Evolutionary conservation across 2,113 vertebrate genomes (phyloP).

Genomic region (Falco punctatus): DNA sequence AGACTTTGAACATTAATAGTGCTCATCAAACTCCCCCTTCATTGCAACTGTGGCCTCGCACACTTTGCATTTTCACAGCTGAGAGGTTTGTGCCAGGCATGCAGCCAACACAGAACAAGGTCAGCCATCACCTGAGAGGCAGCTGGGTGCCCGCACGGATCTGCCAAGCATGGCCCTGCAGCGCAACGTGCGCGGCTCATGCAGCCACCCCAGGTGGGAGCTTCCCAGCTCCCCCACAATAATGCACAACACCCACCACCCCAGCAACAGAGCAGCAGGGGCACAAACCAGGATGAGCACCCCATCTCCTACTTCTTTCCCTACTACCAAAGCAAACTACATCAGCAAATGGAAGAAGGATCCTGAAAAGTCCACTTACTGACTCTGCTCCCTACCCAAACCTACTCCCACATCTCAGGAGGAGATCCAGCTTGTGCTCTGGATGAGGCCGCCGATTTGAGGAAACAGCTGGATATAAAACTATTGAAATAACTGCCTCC

Average conservation of each 20-base stretch:
- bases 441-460: not conserved
- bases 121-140: not conserved
- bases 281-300: fast-evolving
- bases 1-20: not conserved
- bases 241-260: not conserved
- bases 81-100: not conserved
- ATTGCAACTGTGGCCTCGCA: not conserved
- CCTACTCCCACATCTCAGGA: not conserved
- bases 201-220: not conserved
- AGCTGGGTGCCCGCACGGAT: not conserved
- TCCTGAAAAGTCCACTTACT: not conserved
- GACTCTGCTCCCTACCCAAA: not conserved
- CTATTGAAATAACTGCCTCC: not conserved
- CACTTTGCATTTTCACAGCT: not conserved
- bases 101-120: not conserved
- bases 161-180: not conserved
- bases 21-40: not conserved
- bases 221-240: not conserved
- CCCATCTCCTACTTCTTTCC: not conserved
- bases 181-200: too few relatives aligned
- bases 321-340: not conserved
- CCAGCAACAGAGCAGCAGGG: fast-evolving
- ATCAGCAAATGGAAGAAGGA: not conserved
- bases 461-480: not conserved
- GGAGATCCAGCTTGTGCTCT: not conserved